These are phyloP conservation scores for Lasioglossum zephyrum DNA, from an alignment of 2,888 invertebrate species.

Conservation along the genomic window DNA sequence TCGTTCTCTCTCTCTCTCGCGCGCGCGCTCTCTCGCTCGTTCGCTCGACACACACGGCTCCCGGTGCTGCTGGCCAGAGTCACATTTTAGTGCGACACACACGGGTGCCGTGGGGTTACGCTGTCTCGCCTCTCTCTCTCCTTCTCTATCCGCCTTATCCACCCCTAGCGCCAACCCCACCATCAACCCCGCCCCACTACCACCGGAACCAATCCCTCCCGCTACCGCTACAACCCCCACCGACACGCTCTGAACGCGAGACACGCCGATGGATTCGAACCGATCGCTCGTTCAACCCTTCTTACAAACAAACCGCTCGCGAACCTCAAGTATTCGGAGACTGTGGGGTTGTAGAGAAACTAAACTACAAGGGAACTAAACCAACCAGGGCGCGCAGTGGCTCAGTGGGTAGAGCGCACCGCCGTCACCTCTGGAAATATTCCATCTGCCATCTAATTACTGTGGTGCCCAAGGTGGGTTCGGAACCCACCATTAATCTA, in stretches of 20 bases:
- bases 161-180: constrained; percentile 35
- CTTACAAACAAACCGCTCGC: not conserved
- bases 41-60: constrained; percentile 58
- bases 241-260: not conserved
- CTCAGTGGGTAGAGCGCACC: too few relatives aligned
- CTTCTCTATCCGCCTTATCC: constrained; percentile 41
- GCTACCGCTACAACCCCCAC: not conserved
- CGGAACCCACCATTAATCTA: too few relatives aligned
- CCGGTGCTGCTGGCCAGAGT: constrained; percentile 76
- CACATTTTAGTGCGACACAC: constrained; percentile 78
- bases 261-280: not conserved
- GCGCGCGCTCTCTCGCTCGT: constrained; percentile 36
- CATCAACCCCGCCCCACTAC: constrained; percentile 46
- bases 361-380: not conserved
- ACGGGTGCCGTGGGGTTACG: constrained; percentile 75
- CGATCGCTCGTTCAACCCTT: not conserved
- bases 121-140: constrained; percentile 55
- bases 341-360: not conserved
- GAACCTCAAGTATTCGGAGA: not conserved
- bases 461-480: too few relatives aligned
- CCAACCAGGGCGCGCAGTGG: too few relatives aligned
- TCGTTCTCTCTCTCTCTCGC: constrained; percentile 34
- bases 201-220: constrained; percentile 17
- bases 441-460: too few relatives aligned
- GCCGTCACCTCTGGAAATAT: too few relatives aligned